These are phyloP conservation scores for Pseudocheirus occidentalis DNA, from an alignment of 2,797 vertebrate species.

Conservation along the genomic window DNA sequence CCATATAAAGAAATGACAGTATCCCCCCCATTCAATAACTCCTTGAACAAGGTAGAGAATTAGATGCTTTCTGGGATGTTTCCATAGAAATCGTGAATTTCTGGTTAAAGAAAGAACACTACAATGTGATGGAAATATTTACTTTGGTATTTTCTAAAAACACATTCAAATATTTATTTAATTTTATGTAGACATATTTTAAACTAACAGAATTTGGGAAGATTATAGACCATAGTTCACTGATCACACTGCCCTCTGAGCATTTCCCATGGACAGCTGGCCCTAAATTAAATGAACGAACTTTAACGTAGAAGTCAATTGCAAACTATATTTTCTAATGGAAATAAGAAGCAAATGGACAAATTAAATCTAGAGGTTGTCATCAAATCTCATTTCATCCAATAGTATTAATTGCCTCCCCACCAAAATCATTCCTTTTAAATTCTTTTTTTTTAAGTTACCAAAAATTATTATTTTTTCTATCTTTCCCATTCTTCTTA, in stretches of 20 bases:
- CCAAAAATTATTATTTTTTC: neutral
- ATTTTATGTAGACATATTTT: neutral
- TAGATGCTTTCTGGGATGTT: accelerated
- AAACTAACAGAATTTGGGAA: neutral
- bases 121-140: neutral
- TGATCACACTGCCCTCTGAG: neutral
- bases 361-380: neutral
- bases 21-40: neutral
- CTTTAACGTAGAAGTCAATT: neutral
- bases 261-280: neutral
- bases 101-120: neutral
- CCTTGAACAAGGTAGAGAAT: neutral
- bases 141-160: neutral
- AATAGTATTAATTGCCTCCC: neutral
- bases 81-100: neutral
- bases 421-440: neutral
- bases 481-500: neutral
- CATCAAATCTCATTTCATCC: neutral
- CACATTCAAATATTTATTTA: neutral
- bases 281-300: neutral
- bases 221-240: neutral
- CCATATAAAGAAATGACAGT: neutral
- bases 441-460: neutral
- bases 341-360: neutral
- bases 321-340: neutral